Evolutionary conservation across 2,888 invertebrate species (phyloP), one percentile per base, ranked within the genome.

Genomic region (Drosophila mimica): DNA sequence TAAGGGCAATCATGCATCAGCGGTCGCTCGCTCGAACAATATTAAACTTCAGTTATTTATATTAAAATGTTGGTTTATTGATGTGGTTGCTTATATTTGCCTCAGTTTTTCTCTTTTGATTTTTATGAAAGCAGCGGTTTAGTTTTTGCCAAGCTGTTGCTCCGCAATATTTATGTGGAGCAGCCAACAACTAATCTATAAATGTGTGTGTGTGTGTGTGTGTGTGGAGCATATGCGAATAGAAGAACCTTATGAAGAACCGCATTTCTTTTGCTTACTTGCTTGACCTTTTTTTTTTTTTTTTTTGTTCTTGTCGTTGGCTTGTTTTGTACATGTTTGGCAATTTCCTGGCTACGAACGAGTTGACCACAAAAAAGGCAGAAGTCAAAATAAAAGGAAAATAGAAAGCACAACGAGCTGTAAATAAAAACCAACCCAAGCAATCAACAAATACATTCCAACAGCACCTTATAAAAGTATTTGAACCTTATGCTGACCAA

Each of bases 381-480:
- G 48, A 56, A 74, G 56, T 38, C 51, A 66, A 76, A 72, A 68
- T 70, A 81, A 81, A 82, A 77, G 76, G 62, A 74, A 76, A 89
- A 82, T 72, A 76, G 64, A 74, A 69, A 76, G 63, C 74, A 79
- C 53, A 70, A 72, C 68, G 73, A 78, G 80, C 77, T 71, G 83
- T 83, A 88, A 86, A 86, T 86, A 86, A 84, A 86, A 89, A 79
- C 62, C 76, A 82, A 78, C 86, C 90, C 86, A 76, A 74, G 87
- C 89, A 87, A 89, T 87, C 86, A 87, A 78, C 86, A 86, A 87
- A 89, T 88, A 88, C 85, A 84, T 89, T 85, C 82, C 80, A 80
- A 81, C 88, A 88, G 90, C 88, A 88, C 90, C 88, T 88, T 89
- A 88, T 88, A 88, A 88, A 89, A 89, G 86, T 88, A 89, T 88